These are phyloP conservation scores for Syngnathus rostellatus DNA, from an alignment of 2,797 vertebrate genomes.

Conservation along the genomic window DNA sequence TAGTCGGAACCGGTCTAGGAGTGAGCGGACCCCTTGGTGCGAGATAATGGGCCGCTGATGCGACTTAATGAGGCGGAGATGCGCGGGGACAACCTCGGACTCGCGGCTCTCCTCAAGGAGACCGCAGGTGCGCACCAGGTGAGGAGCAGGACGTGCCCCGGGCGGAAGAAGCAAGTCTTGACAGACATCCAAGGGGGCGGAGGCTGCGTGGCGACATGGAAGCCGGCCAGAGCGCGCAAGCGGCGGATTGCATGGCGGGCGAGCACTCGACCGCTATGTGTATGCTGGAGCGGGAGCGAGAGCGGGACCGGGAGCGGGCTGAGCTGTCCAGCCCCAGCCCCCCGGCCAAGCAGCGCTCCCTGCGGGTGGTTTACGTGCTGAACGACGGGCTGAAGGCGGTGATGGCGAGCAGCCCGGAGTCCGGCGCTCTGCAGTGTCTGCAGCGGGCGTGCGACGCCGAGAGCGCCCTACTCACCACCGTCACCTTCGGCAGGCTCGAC, in stretches of 20 bases:
- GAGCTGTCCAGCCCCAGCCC: conserved; percentile 62
- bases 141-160: conserved; percentile 17
- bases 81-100: conserved; percentile 47
- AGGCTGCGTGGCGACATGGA: conserved; percentile 48
- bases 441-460: conserved; percentile 80
- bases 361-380: conserved; percentile 79
- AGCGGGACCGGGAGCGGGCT: conserved; percentile 41
- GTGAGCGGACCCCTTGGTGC: conserved; percentile 49
- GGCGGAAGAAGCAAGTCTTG: conserved; percentile 17
- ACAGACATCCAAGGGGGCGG: conserved; percentile 18
- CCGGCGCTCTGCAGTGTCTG: conserved; percentile 79
- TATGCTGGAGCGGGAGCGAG: conserved; percentile 24
- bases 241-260: conserved; percentile 44
- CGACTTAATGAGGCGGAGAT: conserved; percentile 66
- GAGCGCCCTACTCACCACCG: conserved; percentile 76
- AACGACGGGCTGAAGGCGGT: conserved; percentile 74
- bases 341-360: conserved; percentile 66
- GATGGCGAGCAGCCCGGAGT: conserved; percentile 79
- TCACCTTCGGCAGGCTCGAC: conserved; percentile 83
- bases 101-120: conserved; percentile 30
- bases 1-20: conserved; percentile 60
- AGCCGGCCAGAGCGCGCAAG: conserved; percentile 49
- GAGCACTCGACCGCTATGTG: conserved; percentile 44
- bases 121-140: conserved; percentile 46
- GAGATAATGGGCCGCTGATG: conserved; percentile 61